Evolutionary conservation across 2,113 vertebrate species (phyloP).

Genomic region (Labrus mixtus): DNA sequence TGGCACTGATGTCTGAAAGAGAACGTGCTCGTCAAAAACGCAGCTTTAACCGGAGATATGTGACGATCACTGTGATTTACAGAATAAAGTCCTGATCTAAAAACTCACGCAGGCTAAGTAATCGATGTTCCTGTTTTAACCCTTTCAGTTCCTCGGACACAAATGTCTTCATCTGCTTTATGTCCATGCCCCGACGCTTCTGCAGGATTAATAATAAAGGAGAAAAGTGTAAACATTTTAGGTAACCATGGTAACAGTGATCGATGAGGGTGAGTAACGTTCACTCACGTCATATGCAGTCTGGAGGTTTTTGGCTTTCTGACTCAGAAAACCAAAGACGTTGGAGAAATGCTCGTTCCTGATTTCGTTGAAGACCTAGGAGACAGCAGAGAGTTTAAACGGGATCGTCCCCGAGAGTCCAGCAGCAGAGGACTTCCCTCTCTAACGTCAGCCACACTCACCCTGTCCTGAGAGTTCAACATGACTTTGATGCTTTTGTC

Average conservation of each 20-base stretch:
- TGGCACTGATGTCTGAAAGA: constrained; percentile 92
- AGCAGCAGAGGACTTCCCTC: neutral
- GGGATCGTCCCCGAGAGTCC: neutral
- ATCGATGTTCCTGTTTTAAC: constrained; percentile 95
- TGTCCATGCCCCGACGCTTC: constrained; percentile 95
- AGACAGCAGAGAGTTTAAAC: constrained; percentile 8
- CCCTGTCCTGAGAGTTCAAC: constrained; percentile 96
- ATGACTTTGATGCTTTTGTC: constrained; percentile 95
- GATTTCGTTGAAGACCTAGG: constrained; percentile 94
- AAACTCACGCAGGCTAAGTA: constrained; percentile 93
- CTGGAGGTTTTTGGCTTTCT: constrained; percentile 95
- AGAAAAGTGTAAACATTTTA: neutral
- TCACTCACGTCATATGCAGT: constrained; percentile 92
- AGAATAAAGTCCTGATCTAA: neutral
- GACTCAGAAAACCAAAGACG: constrained; percentile 94
- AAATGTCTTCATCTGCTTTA: constrained; percentile 97
- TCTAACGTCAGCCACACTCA: constrained; percentile 50
- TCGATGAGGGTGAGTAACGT: neutral
- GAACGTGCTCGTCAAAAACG: neutral
- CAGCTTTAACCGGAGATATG: neutral
- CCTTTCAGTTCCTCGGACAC: constrained; percentile 96
- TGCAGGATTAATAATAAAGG: constrained; percentile 54
- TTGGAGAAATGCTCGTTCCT: constrained; percentile 97
- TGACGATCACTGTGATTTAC: neutral
- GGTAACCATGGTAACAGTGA: too few species aligned